Evolutionary conservation across 2,797 vertebrate genomes (phyloP), one percentile per base, ranked within the genome.

Genomic region (Anguilla pacifica): DNA sequence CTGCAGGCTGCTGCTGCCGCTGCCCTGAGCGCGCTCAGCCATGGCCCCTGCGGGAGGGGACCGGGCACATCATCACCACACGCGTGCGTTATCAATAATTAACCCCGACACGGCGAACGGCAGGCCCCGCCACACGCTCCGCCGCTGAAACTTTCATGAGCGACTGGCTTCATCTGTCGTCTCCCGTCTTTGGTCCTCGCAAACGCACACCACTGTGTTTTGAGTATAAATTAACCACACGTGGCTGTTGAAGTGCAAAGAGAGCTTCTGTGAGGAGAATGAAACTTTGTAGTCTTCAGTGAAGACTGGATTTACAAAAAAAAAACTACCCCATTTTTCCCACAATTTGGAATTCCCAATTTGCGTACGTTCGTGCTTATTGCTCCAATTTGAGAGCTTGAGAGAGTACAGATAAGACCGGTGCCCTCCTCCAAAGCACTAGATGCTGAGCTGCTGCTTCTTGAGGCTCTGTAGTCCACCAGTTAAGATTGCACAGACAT

Each of bases 1-100:
- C 95, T 99, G 99, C 90, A 99, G 96, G 92, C 98, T 99, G 96
- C 98, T 99, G 0, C 97, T 97, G 95, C 97, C 98, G 0, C 97
- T 97, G 95, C 97, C 98, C 93, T 98, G 95, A 85, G 96, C 95
- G 11, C 83, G 94, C 95, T 99, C 99, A 88, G 97, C 96, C 99
- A 99, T 99, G 86, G 92, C 96, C 94, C 93, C 91, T 85, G 92
- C 4, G n/a, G 46, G 6, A 86, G 35, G 84, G n/a, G 25, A 15
- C 46, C n/a, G 83, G 31, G 11, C n/a, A 74, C 28, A 11, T 31
- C 13, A 19, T 15, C 35, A 13, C 13, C 11, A 74, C 59, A 2
- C 17, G 39, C 22, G 15, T 10, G 9, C 67, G 28, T 39, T 13
- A 74, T 35, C 13, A 31, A 15, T 74, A 35, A 74, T 35, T 74